Conservation (phyloP, 1,140 invertebrate species). For the Ceratosolen solmsi region DNA sequence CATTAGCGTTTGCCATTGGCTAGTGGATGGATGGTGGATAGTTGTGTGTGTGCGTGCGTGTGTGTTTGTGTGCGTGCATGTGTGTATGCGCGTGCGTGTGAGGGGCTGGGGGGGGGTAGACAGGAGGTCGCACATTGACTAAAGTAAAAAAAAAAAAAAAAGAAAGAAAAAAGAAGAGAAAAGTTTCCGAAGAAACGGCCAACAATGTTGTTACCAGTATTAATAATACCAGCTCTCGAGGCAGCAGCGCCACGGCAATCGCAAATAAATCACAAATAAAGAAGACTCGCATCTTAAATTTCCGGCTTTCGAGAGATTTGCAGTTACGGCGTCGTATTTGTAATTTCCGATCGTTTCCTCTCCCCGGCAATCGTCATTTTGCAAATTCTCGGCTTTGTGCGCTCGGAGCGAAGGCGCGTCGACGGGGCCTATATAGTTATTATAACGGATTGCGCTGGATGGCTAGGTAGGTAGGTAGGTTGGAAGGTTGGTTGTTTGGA, state of each 20-base stretch:
- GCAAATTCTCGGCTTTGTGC: constrained; percentile 38
- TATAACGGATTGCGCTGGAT: neutral
- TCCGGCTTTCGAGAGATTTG: constrained; percentile 29
- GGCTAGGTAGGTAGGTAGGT: neutral
- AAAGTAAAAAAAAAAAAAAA: too few relatives aligned
- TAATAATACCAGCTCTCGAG: neutral
- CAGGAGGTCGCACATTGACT: too few relatives aligned
- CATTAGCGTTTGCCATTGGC: neutral
- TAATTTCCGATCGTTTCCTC: constrained; percentile 42
- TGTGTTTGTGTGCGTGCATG: too few relatives aligned
- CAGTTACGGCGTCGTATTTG: neutral
- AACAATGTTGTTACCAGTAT: neutral
- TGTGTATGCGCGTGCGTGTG: too few relatives aligned
- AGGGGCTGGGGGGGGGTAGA: too few relatives aligned
- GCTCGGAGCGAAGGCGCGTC: constrained; percentile 4
- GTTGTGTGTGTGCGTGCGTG: too few relatives aligned
- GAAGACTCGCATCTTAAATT: constrained; percentile 17
- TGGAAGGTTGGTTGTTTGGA: neutral
- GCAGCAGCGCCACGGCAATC: neutral
- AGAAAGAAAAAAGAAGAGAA: too few relatives aligned
- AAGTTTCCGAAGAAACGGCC: neutral
- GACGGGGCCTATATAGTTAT: constrained; percentile 22
- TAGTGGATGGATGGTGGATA: neutral
- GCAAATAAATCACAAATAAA: constrained; percentile 17
- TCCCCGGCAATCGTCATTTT: constrained; percentile 36